phyloP scores from a whole-genome alignment of 2,888 invertebrate genomes.

The Nomada goodeniana region DNA sequence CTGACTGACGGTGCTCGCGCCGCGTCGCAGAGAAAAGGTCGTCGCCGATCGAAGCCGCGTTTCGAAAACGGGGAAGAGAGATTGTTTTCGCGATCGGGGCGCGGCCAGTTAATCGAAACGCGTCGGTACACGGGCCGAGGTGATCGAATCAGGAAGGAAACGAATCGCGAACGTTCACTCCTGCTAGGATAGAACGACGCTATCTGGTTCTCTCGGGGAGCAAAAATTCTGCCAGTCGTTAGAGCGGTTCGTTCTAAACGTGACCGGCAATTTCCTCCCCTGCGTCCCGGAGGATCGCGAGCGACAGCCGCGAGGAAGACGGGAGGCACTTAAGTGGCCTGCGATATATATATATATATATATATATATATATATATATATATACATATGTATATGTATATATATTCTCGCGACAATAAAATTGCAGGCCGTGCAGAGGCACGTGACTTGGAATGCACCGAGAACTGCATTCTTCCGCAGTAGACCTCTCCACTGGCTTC shows the following conservation, averaged over 20 bases:
- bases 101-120: no score
- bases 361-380: slow-evolving; percentile 31
- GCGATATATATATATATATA: slow-evolving; percentile 38
- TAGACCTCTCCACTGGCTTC: slow-evolving; percentile 39
- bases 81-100: no score
- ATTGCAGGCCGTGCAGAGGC: slow-evolving; percentile 58
- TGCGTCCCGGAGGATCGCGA: slow-evolving; percentile 8
- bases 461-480: slow-evolving; percentile 53
- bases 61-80: no score
- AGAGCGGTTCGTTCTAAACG: background rate
- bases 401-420: slow-evolving; percentile 57
- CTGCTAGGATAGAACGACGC: background rate
- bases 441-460: slow-evolving; percentile 57
- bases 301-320: slow-evolving; percentile 32
- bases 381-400: slow-evolving; percentile 31
- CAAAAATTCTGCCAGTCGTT: background rate
- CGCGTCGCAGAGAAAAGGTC: background rate
- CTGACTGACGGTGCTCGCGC: background rate
- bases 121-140: no score
- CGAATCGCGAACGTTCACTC: background rate
- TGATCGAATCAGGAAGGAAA: no score
- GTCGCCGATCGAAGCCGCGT: no score
- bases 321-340: slow-evolving; percentile 24
- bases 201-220: background rate
- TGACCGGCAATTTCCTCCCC: slow-evolving; percentile 13